Conservation (phyloP, 2,888 invertebrate species). For the Capitulum mitella region DNA sequence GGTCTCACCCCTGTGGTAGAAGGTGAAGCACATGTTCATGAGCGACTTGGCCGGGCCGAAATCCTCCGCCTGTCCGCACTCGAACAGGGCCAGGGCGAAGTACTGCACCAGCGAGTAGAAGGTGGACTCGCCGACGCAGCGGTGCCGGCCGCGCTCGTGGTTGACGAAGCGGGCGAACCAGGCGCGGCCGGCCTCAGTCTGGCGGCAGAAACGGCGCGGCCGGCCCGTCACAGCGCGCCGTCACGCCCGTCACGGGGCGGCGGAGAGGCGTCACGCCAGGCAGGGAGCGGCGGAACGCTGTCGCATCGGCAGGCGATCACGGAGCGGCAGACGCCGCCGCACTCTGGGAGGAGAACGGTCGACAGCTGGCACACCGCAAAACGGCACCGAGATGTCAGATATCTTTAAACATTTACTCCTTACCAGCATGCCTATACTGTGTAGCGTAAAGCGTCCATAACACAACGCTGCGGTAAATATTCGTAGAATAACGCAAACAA, state of each 20-base stretch:
- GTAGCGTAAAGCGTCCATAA: too few relatives aligned
- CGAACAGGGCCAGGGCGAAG: conserved; percentile 62
- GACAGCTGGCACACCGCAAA: too few relatives aligned
- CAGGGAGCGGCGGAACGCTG: too few relatives aligned
- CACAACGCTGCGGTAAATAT: too few relatives aligned
- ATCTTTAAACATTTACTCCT: too few relatives aligned
- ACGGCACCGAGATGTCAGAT: too few relatives aligned
- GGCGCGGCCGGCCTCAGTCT: conserved; percentile 55
- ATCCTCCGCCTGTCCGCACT: conserved; percentile 63
- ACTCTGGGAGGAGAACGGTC: too few relatives aligned
- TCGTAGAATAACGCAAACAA: too few relatives aligned
- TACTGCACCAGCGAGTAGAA: conserved; percentile 63
- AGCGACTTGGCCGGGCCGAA: conserved; percentile 61
- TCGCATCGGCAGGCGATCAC: too few relatives aligned
- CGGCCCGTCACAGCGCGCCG: not conserved
- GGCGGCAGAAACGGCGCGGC: conserved; percentile 29
- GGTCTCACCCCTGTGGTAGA: conserved; percentile 58
- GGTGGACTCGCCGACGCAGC: conserved; percentile 56
- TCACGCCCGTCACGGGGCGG: not conserved
- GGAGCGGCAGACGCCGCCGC: too few relatives aligned
- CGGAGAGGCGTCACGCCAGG: not conserved
- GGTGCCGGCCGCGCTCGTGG: conserved; percentile 53
- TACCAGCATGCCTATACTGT: too few relatives aligned
- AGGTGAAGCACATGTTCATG: conserved; percentile 69
- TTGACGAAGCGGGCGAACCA: conserved; percentile 64